Percentiles rank a stretch among this genome's conserved stretches.
These are phyloP conservation scores for Proterorhinus semilunaris DNA, from an alignment of 2,113 vertebrate genomes.

Conservation along the genomic window DNA sequence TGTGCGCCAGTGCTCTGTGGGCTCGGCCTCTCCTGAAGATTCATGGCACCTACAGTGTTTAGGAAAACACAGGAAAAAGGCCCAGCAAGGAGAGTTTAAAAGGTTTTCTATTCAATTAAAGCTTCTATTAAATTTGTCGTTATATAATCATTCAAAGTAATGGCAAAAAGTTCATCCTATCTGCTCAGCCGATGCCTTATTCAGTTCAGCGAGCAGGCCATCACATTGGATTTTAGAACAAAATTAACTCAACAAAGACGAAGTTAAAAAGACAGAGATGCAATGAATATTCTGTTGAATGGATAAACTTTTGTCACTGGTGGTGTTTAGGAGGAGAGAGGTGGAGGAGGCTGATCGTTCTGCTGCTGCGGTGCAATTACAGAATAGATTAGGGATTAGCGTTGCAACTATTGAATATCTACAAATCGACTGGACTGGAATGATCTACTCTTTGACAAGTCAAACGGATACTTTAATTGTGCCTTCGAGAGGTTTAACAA, in stretches of 20 bases:
- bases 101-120: neutral
- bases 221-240: no score
- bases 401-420: neutral
- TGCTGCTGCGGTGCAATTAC: neutral
- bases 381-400: neutral
- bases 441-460: no score
- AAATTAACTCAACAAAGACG: neutral
- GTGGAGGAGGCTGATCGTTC: neutral
- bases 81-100: constrained; percentile 6
- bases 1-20: constrained; percentile 43
- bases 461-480: no score
- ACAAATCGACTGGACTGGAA: neutral
- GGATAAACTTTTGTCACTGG: neutral
- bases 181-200: neutral
- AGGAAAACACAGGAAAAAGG: constrained; percentile 28
- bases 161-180: neutral
- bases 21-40: constrained; percentile 49
- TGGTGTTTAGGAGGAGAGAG: neutral
- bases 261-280: neutral
- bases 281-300: no score
- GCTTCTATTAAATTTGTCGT: constrained; percentile 12
- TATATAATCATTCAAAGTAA: constrained; percentile 8
- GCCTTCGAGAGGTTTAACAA: no score
- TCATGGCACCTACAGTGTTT: constrained; percentile 28
- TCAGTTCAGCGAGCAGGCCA: neutral